A percentile compares a stretch with the other conserved stretches of the same genome.
These are phyloP conservation scores for Hippoglossus hippoglossus DNA, from an alignment of 2,797 vertebrate species.

Conservation along the genomic window DNA sequence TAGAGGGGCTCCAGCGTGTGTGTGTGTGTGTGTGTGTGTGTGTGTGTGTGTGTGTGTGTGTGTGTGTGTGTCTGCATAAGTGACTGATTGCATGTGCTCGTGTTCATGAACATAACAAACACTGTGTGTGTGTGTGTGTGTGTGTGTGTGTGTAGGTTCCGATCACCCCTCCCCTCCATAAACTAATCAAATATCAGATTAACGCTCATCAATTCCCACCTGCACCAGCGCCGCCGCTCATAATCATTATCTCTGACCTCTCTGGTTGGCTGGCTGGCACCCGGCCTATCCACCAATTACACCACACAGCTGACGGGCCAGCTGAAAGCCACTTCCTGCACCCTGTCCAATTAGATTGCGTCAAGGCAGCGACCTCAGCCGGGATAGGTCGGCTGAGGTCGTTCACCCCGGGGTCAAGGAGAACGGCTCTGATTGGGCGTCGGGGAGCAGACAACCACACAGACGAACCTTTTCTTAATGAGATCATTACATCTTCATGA, in stretches of 20 bases:
- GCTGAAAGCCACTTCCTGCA: conserved; percentile 65
- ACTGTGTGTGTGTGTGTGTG: conserved; percentile 21
- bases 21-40: conserved; percentile 24
- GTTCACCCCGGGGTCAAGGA: conserved; percentile 32
- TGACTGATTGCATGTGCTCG: conserved; percentile 12
- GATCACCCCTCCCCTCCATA: conserved; percentile 6
- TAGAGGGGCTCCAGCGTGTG: conserved; percentile 39
- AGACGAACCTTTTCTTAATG: conserved; percentile 53
- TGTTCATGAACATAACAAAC: background rate
- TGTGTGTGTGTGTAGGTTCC: conserved; percentile 14
- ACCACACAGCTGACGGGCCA: conserved; percentile 44
- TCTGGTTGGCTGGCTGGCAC: conserved; percentile 56
- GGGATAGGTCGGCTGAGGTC: background rate
- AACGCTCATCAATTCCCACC: conserved; percentile 66
- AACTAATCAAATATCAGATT: conserved; percentile 72
- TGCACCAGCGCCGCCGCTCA: conserved; percentile 30
- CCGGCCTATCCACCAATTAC: conserved; percentile 55
- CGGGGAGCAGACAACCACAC: conserved; percentile 1
- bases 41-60: conserved; percentile 14
- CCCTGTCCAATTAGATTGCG: conserved; percentile 54
- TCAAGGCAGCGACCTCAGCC: conserved; percentile 7
- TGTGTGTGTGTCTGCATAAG: conserved; percentile 15
- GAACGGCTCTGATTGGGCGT: conserved; percentile 34
- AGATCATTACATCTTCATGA: conserved; percentile 57
- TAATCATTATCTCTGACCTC: conserved; percentile 59